Evolutionary conservation across 2,888 invertebrate genomes (phyloP).

Genomic region (Diaprepes abbreviatus): DNA sequence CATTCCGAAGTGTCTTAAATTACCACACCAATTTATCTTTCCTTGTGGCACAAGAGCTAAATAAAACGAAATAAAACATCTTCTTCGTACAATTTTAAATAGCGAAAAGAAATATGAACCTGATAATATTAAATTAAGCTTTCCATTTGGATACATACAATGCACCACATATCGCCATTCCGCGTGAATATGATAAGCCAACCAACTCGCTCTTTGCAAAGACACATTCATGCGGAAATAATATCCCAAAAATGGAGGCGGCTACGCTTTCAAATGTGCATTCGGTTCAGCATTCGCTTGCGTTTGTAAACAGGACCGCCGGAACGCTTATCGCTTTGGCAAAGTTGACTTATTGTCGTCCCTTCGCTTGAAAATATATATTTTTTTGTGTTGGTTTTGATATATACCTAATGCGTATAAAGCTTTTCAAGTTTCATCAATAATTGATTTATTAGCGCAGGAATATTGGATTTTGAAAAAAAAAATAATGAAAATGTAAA

Average conservation of each 20-base stretch:
- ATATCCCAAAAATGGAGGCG: constrained; percentile 63
- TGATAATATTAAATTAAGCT: constrained; percentile 37
- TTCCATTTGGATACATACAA: constrained; percentile 48
- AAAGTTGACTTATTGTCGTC: constrained; percentile 32
- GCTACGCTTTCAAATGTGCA: constrained; percentile 46
- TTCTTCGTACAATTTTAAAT: not conserved
- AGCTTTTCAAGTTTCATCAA: not conserved
- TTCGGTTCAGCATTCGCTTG: constrained; percentile 42
- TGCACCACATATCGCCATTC: constrained; percentile 57
- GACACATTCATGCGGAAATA: constrained; percentile 64
- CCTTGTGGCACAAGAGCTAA: too few relatives aligned
- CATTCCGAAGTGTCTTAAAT: too few relatives aligned
- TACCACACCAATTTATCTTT: too few relatives aligned
- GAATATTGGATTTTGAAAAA: too few relatives aligned
- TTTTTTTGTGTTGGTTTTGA: constrained; percentile 5
- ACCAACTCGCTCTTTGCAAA: constrained; percentile 60
- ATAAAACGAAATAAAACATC: constrained; percentile 1
- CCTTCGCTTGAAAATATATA: not conserved
- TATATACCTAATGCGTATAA: not conserved
- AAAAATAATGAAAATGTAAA: too few relatives aligned
- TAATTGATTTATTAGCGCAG: not conserved
- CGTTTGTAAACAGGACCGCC: constrained; percentile 42
- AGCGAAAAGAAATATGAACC: constrained; percentile 23
- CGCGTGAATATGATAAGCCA: constrained; percentile 62
- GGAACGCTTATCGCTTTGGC: constrained; percentile 28